Conservation (phyloP, 2,113 vertebrate genomes). For the Pollachius pollachius region DNA sequence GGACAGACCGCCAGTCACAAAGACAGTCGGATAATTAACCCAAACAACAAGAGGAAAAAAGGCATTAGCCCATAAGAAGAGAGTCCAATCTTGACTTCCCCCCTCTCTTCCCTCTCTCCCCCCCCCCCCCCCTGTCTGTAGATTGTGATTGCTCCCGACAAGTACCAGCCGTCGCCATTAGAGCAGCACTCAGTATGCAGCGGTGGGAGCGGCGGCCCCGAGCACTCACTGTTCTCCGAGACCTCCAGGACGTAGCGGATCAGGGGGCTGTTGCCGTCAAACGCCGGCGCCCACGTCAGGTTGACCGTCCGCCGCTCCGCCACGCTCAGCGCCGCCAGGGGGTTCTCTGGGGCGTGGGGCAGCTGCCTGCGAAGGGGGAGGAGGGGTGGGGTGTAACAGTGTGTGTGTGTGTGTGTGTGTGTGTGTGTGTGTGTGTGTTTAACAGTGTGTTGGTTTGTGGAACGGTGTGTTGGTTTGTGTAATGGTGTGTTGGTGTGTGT, state of each 20-base stretch:
- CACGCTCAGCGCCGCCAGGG: constrained; percentile 77
- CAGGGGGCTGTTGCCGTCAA: constrained; percentile 96
- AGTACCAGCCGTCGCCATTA: background rate
- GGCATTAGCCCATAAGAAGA: too few species aligned
- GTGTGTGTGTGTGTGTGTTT: background rate
- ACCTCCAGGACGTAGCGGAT: constrained; percentile 92
- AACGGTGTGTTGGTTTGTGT: background rate
- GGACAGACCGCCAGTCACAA: constrained; percentile 3
- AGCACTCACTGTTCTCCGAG: constrained; percentile 94
- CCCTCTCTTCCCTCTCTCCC: too few species aligned
- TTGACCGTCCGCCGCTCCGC: constrained; percentile 88
- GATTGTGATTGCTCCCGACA: background rate
- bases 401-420: background rate
- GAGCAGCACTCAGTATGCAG: background rate
- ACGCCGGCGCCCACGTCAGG: constrained; percentile 91
- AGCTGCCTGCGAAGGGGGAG: constrained; percentile 79
- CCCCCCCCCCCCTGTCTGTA: too few species aligned
- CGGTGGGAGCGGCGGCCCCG: background rate
- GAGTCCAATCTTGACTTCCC: too few species aligned
- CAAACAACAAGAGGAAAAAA: too few species aligned
- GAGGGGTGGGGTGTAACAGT: background rate
- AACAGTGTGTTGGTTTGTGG: background rate
- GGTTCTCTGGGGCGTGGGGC: constrained; percentile 91
- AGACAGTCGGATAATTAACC: too few species aligned
- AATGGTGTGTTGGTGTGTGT: background rate